Base-by-base conservation (phyloP, 1,140 invertebrate genomes). In the Littorina saxatilis region DNA sequence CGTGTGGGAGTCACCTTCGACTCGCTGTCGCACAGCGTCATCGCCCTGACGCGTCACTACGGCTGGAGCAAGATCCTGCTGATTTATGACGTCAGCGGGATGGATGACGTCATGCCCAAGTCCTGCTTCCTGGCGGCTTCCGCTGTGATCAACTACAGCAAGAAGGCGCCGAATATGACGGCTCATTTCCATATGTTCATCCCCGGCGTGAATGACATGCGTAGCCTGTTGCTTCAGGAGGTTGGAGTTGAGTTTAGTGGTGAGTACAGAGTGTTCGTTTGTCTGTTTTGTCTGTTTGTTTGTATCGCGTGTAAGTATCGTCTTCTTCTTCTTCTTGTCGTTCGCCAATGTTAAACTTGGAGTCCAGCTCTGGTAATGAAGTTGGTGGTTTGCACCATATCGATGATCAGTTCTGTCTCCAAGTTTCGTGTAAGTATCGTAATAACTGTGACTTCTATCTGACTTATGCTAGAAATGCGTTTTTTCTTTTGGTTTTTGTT, bases 11-110 rank as follows among this genome's bases (percentile, higher is more conserved):
- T 84, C 0, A 96, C 96, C n/a, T 96, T 97, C 92, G 94, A 93
- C 66, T 94, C 95, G 85, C 94, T 96, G n/a, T 95, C 95, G 17
- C 74, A 88, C 32, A 95, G 96, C 5, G 93, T 97, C 1, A 91
- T 93, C 0, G 92, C 94, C 40, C 94, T 96, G 23, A 90, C 96
- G 0, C 92, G 94, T 17, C 27, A 79, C 29, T 95, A 94, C 89
- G 84, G 93, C 17, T 96, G 96, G 96, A 92, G 90, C 70, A 95
- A 95, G 90, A 92, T 96, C 0, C 94, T 95, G 72, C 91, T 96
- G 40, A 93, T 96, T 87, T 96, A 95, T 86, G 95, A 96, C 85
- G 94, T 94, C 4, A 93, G 95, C 68, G 95, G 95, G 0, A 94
- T 95, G 35, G 58, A 58, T 20, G 78, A 90, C 29, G 82, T 90